Evolutionary conservation across 2,888 invertebrate species (phyloP).

Genomic region (Amphiduros pacificus): DNA sequence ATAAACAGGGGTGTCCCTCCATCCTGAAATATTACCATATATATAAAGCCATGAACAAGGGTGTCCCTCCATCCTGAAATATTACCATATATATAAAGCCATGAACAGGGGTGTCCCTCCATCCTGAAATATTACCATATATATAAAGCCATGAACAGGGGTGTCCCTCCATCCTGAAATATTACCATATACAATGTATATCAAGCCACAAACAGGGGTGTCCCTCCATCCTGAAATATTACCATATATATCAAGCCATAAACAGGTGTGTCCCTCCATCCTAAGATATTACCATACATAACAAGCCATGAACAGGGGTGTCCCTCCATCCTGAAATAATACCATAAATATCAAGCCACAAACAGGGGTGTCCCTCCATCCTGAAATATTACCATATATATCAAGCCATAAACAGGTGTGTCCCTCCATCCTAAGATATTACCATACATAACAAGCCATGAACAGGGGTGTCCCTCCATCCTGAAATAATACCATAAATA

Average conservation of each 20-base stretch:
- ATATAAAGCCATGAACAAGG: no score
- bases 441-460: conserved; percentile 70
- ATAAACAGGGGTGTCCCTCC: conserved; percentile 63
- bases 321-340: no score
- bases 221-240: conserved; percentile 78
- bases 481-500: conserved; percentile 62
- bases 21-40: conserved; percentile 64
- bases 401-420: no score
- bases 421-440: no score
- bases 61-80: no score
- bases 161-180: no score
- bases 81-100: no score
- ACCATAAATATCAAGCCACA: no score
- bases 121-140: conserved; percentile 76
- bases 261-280: conserved; percentile 63
- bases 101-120: conserved; percentile 89
- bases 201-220: conserved; percentile 87
- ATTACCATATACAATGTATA: background rate
- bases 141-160: no score
- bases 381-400: no score
- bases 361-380: conserved; percentile 90
- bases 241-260: conserved; percentile 63
- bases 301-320: no score
- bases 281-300: no score
- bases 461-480: conserved; percentile 90